Evolutionary conservation across 2,888 invertebrate species (phyloP), one percentile per base, ranked within the genome.

Genomic region (Phengaris alcon): DNA sequence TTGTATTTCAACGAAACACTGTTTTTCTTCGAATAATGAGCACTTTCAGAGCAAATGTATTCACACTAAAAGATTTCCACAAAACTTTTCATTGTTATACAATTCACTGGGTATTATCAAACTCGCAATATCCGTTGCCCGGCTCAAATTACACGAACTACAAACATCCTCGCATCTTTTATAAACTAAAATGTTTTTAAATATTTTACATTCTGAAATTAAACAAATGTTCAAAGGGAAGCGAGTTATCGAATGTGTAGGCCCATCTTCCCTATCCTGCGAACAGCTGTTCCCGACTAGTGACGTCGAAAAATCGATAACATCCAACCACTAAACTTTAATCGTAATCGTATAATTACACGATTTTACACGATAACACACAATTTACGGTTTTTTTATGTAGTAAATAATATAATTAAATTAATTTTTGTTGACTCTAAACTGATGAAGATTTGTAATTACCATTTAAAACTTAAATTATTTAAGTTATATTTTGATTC

Each of bases 221-320:
- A 10, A 2, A 8, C 13, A 9, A 6, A 51, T 51, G 9, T 51
- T 22, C 22, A n/a, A 4, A 15, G 15, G 64, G 64, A 35, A 51
- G 70, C 12, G 54, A 52, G 72, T 15, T 54, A 72, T 13, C 72
- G 72, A 51, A 64, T 64, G 35, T 64, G 72, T 72, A 72, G 35
- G 72, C 51, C 12, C 52, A 70, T 72, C 84, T 85, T 87, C 84
- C 87, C 86, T 83, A 85, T 87, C 86, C 85, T 84, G 82, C 83
- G 86, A 91, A 88, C 93, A 93, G 93, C 93, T 93, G 93, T 90
- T 91, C 82, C 82, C 81, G 83, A 83, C 77, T 83, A 84, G 85
- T 86, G 86, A 85, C 82, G 86, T 83, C 83, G 79, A 84, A 85
- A 86, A 91, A 92, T 92, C 93, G 86, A 92, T 93, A 91, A 83